phyloP scores from a whole-genome alignment of 2,797 vertebrate genomes.

The Eulemur albifrons region DNA sequence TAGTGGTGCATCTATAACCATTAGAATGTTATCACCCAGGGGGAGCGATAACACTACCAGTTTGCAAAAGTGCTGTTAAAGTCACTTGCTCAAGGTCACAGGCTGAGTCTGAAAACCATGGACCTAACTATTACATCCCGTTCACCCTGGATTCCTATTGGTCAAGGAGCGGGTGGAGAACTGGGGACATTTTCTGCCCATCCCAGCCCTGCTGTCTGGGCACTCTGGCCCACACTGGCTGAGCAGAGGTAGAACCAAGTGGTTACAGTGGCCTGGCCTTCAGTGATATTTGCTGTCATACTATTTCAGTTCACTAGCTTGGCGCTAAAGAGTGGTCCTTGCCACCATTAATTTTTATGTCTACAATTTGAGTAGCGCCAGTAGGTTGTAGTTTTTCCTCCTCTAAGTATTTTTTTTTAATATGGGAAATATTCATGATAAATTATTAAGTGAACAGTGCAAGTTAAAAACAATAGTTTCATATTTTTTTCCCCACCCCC shows the following conservation, averaged over 20 bases:
- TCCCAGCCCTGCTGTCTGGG: background rate
- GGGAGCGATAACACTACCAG: background rate
- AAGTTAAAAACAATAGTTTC: no score
- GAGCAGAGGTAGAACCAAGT: background rate
- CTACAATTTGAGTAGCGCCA: background rate
- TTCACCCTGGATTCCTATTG: background rate
- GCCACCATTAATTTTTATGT: no score
- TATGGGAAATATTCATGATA: no score
- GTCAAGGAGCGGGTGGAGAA: background rate
- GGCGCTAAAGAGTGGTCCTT: background rate
- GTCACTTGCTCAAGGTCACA: background rate
- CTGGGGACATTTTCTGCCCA: background rate
- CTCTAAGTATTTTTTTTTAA: background rate
- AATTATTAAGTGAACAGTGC: no score
- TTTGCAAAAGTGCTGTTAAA: background rate
- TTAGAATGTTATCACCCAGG: background rate
- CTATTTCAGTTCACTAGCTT: background rate
- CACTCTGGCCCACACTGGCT: background rate
- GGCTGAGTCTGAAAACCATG: background rate
- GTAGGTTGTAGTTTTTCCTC: background rate
- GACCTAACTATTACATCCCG: background rate
- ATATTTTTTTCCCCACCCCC: no score
- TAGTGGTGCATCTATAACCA: background rate
- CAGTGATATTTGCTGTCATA: background rate
- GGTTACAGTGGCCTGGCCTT: background rate